phyloP scores from a whole-genome alignment of 2,888 invertebrate genomes.

The Calliopum simillimum region DNA sequence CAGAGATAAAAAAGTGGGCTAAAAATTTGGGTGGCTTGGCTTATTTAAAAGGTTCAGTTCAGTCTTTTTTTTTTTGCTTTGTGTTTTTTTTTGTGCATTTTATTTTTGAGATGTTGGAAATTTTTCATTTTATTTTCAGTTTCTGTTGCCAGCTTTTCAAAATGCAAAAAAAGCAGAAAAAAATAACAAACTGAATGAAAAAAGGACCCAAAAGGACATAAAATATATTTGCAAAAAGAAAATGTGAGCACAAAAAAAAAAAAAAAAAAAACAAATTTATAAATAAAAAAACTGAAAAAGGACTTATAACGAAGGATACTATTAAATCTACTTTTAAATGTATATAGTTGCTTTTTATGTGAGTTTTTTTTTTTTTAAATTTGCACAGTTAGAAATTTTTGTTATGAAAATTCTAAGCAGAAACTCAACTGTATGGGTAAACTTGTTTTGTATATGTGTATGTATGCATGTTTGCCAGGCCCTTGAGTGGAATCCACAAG shows the following conservation, averaged over 20 bases:
- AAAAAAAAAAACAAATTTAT: not conserved
- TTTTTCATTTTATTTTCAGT: slow-evolving; percentile 26
- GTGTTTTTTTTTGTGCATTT: slow-evolving; percentile 32
- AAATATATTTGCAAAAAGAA: slow-evolving; percentile 28
- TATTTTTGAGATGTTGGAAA: slow-evolving; percentile 33
- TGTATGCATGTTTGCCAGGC: slow-evolving; percentile 11
- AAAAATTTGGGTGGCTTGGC: slow-evolving; percentile 19
- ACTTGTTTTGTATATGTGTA: not conserved
- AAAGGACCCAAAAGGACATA: slow-evolving; percentile 20
- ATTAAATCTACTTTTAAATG: slow-evolving; percentile 30
- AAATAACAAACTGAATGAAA: slow-evolving; percentile 2
- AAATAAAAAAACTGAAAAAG: slow-evolving; percentile 21
- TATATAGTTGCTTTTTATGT: not conserved
- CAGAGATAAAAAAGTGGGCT: slow-evolving; percentile 15
- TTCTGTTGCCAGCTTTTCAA: slow-evolving; percentile 28
- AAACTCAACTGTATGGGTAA: not conserved
- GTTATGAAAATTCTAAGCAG: not conserved
- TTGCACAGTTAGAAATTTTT: not conserved
- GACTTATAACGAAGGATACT: slow-evolving; percentile 26
- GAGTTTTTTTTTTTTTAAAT: not conserved
- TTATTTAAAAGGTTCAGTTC: slow-evolving; percentile 36
- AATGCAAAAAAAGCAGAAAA: slow-evolving; percentile 16
- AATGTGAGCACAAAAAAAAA: not conserved
- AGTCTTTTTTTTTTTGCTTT: slow-evolving; percentile 38
- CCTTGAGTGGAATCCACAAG: too few relatives aligned